These are phyloP conservation scores for Solen grandis DNA, from an alignment of 1,140 invertebrate genomes.

Conservation along the genomic window DNA sequence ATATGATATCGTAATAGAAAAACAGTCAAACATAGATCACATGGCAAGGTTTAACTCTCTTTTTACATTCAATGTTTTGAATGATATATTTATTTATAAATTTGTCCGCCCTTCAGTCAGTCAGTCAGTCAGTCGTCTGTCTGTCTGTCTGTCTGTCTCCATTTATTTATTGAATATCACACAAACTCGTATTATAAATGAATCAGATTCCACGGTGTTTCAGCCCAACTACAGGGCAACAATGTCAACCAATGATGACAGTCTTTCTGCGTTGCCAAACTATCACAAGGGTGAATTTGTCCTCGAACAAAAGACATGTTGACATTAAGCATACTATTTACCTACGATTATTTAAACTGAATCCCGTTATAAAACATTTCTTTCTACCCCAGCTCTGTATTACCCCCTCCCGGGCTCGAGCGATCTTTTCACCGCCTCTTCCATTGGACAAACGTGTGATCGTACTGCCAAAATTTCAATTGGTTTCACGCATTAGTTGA, in stretches of 20 bases:
- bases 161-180: too few species aligned
- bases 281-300: not conserved
- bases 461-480: constrained; percentile 32
- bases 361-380: constrained; percentile 37
- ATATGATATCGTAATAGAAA: too few species aligned
- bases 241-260: not conserved
- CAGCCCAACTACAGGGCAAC: not conserved
- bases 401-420: constrained; percentile 24
- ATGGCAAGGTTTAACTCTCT: too few species aligned
- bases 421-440: constrained; percentile 22
- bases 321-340: constrained; percentile 47
- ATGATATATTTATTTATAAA: too few species aligned
- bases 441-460: constrained; percentile 5
- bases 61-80: too few species aligned
- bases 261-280: not conserved
- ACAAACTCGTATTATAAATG: not conserved
- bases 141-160: too few species aligned
- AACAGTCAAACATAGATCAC: too few species aligned
- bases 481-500: constrained; percentile 29
- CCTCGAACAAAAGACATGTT: constrained; percentile 10
- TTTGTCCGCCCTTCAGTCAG: too few species aligned
- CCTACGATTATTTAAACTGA: constrained; percentile 17
- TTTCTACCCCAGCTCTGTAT: constrained; percentile 22
- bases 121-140: too few species aligned
- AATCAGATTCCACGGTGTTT: not conserved